These are phyloP conservation scores for Leptinotarsa defecta DNA, from an alignment of 1,140 invertebrate species.

Conservation along the genomic window DNA sequence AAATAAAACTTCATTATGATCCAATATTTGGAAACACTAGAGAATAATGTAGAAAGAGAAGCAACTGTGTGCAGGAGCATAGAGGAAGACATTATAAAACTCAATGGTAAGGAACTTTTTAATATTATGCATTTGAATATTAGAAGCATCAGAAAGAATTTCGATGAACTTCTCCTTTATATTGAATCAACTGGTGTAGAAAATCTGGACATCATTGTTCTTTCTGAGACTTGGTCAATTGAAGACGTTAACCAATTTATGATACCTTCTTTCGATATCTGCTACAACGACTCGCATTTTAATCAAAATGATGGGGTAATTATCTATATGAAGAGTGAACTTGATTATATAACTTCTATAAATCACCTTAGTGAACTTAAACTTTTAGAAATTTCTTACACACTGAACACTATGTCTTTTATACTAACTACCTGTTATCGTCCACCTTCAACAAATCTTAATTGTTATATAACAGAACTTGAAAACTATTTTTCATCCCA, in stretches of 20 bases:
- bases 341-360: neutral
- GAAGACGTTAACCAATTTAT: neutral
- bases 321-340: neutral
- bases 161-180: conserved; percentile 13
- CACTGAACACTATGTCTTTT: neutral
- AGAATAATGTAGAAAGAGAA: neutral
- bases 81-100: neutral
- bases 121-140: conserved; percentile 14
- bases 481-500: neutral
- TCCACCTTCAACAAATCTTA: conserved; percentile 6
- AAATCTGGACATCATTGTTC: conserved; percentile 13
- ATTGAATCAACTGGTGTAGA: neutral
- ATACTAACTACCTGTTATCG: neutral
- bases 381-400: neutral
- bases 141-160: conserved; percentile 12
- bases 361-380: conserved; percentile 11
- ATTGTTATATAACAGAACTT: conserved; percentile 10
- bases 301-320: conserved; percentile 22
- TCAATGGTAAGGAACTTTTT: neutral
- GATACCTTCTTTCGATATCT: conserved; percentile 11
- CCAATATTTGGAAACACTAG: neutral
- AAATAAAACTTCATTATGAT: neutral
- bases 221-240: conserved; percentile 7
- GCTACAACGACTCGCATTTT: conserved; percentile 10
- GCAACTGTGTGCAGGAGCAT: neutral